Conservation (phyloP, 2,797 vertebrate species). For the Helicolenus hilgendorfi region DNA sequence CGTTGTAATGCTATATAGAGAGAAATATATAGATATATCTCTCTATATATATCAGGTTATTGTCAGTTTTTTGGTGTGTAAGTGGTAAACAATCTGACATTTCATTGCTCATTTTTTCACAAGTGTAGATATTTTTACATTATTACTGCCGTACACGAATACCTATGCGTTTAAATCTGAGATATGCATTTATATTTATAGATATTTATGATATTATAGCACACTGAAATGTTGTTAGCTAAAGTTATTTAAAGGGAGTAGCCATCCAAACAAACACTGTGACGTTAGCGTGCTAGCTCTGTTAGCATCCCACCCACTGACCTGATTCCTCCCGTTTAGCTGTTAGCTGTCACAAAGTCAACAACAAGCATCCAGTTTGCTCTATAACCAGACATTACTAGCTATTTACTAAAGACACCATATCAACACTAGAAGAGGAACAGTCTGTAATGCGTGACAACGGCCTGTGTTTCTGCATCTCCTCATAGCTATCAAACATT, state of each 20-base stretch:
- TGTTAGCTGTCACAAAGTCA: constrained; percentile 30
- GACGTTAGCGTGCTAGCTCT: constrained; percentile 56
- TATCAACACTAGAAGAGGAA: neutral
- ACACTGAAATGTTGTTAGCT: neutral
- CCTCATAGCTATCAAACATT: constrained; percentile 21
- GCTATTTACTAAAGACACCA: neutral
- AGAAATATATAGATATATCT: too few relatives aligned
- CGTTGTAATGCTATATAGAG: too few relatives aligned
- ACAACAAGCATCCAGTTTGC: neutral
- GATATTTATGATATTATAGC: too few relatives aligned
- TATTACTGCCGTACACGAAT: too few relatives aligned
- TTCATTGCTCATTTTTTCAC: accelerated
- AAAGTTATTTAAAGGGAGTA: constrained; percentile 6
- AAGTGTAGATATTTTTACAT: too few relatives aligned
- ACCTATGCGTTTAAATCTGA: too few relatives aligned
- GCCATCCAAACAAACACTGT: constrained; percentile 16
- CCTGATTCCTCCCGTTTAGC: neutral
- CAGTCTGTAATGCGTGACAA: neutral
- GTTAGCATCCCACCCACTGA: constrained; percentile 74
- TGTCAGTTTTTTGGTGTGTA: too few relatives aligned
- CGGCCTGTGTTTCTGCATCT: constrained; percentile 6
- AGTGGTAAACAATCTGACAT: too few relatives aligned
- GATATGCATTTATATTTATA: too few relatives aligned
- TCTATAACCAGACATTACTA: neutral
- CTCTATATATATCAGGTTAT: too few relatives aligned